Evolutionary conservation across 2,888 invertebrate genomes (phyloP).

Genomic region (Criorhina ranunculi): DNA sequence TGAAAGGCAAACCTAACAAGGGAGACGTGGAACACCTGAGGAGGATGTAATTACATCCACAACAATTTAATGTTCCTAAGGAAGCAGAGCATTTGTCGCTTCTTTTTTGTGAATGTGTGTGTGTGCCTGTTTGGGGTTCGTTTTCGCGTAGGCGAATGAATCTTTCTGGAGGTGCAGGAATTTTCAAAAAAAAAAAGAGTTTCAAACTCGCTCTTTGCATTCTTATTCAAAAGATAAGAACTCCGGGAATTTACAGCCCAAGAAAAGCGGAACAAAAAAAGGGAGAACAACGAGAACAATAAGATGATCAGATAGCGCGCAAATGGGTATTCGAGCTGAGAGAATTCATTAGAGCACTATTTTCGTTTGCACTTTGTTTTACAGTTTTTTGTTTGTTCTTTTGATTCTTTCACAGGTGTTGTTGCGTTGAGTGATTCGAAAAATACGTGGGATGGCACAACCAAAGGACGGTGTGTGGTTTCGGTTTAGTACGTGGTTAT

Average conservation of each 20-base stretch:
- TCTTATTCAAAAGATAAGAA: slow-evolving; percentile 44
- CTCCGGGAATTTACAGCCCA: slow-evolving; percentile 36
- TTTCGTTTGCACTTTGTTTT: slow-evolving; percentile 34
- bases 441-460: slow-evolving; percentile 33
- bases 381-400: slow-evolving; percentile 23
- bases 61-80: slow-evolving; percentile 29
- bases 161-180: slow-evolving; percentile 38
- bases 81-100: neutral
- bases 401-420: slow-evolving; percentile 44
- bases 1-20: slow-evolving; percentile 32
- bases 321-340: slow-evolving; percentile 37
- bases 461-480: neutral
- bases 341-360: slow-evolving; percentile 63
- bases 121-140: neutral
- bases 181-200: slow-evolving; percentile 24
- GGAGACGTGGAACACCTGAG: slow-evolving; percentile 47
- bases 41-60: slow-evolving; percentile 64
- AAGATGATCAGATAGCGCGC: slow-evolving; percentile 63
- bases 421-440: slow-evolving; percentile 60
- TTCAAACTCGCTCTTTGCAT: slow-evolving; percentile 16
- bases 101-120: slow-evolving; percentile 1
- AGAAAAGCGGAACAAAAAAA: neutral
- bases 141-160: slow-evolving; percentile 40
- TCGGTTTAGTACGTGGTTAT: slow-evolving; percentile 15
- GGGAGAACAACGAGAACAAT: slow-evolving; percentile 40